Percentiles rank a stretch among this genome's conserved stretches.
Evolutionary conservation across 37 sponge, comb jelly and placozoan species (phyloP).

Genomic region (Bolinopsis microptera): DNA sequence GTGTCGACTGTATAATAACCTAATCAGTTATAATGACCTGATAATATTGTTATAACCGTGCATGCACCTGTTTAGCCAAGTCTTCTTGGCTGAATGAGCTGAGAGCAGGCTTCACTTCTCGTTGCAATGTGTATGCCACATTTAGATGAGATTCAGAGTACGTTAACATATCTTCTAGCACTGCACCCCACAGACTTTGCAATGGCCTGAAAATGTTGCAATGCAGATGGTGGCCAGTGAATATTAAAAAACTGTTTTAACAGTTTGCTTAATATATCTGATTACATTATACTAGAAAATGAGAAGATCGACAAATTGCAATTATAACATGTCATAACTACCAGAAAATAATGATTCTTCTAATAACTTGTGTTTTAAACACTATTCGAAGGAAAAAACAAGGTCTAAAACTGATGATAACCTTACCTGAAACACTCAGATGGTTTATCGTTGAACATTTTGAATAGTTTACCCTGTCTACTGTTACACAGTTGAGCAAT

Average conservation of each 20-base stretch:
- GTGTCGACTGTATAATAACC: too few relatives aligned
- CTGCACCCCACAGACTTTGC: constrained; percentile 13
- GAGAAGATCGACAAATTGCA: too few relatives aligned
- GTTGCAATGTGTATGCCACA: constrained; percentile 41
- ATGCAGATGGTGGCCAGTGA: too few relatives aligned
- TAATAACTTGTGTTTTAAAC: too few relatives aligned
- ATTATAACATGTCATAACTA: too few relatives aligned
- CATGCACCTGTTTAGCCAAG: constrained; percentile 18
- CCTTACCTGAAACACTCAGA: constrained; percentile 32
- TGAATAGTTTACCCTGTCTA: constrained; percentile 27
- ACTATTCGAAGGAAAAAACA: too few relatives aligned
- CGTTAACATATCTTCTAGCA: neutral
- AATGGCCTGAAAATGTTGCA: neutral
- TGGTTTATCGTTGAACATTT: constrained; percentile 43
- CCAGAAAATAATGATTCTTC: too few relatives aligned
- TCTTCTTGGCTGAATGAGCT: neutral
- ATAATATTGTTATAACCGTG: neutral
- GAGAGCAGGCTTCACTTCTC: constrained; percentile 37
- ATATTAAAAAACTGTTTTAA: too few relatives aligned
- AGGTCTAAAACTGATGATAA: too few relatives aligned
- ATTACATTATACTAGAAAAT: too few relatives aligned
- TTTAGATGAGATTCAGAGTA: constrained; percentile 20
- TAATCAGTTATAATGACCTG: too few relatives aligned
- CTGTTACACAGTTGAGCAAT: constrained; percentile 48
- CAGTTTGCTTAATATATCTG: too few relatives aligned